phyloP scores from a whole-genome alignment of 2,113 vertebrate genomes.

The rat (Rattus norvegicus) region DNA sequence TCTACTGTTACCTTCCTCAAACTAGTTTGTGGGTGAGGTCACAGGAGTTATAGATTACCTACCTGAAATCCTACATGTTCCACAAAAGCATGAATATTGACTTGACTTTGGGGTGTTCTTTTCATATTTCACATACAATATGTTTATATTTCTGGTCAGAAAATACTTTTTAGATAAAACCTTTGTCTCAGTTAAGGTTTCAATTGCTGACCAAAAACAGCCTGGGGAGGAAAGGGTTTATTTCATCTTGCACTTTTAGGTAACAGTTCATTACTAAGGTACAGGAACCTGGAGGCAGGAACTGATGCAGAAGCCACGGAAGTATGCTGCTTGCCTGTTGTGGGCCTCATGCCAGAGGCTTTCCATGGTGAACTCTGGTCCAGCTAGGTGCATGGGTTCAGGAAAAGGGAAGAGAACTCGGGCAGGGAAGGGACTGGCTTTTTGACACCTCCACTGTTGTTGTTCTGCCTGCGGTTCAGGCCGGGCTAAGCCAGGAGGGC shows the following conservation, averaged over 20 bases:
- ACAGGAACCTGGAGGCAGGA: background rate
- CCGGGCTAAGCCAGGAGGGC: too few relatives aligned
- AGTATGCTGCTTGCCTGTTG: background rate
- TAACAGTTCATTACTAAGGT: background rate
- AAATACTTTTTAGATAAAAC: background rate
- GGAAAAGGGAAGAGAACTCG: too few relatives aligned
- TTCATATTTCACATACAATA: slow-evolving; percentile 23
- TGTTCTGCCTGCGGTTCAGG: too few relatives aligned
- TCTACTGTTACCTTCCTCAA: background rate
- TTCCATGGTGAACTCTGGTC: too few relatives aligned
- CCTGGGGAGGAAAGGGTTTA: background rate
- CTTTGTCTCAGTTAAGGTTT: background rate
- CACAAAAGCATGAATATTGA: slow-evolving; percentile 6
- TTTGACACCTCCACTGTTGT: too few relatives aligned
- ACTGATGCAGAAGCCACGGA: background rate
- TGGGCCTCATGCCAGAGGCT: too few relatives aligned
- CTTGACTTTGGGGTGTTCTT: slow-evolving; percentile 10
- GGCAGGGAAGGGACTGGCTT: too few relatives aligned
- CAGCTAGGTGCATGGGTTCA: too few relatives aligned
- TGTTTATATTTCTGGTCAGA: slow-evolving; percentile 4
- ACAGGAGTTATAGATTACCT: background rate
- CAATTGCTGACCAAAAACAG: background rate
- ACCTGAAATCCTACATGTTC: background rate
- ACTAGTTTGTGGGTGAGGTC: background rate
- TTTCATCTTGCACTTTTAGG: background rate